Evolutionary conservation across 1,140 invertebrate species (phyloP), one percentile per base, ranked within the genome.

Genomic region (Drosophila nigrodunni): DNA sequence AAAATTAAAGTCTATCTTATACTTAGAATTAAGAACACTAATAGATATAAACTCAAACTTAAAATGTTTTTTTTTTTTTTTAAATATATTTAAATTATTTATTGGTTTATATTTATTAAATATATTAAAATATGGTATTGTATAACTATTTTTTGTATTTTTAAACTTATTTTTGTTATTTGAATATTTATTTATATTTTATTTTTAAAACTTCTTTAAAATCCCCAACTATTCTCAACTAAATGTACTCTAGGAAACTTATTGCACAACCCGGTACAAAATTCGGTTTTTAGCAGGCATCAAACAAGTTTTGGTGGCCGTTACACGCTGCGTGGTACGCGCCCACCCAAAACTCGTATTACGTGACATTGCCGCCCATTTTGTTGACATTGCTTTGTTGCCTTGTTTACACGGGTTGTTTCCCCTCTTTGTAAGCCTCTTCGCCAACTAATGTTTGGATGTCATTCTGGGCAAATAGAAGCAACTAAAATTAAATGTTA

Each of bases 351-450:
- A 74, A 54, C 49, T 37, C 13, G 35, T 75, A 66, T 77, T 68
- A 79, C 68, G 76, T 78, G 74, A 65, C 74, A 81, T 79, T 86
- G 61, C 52, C 37, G 71, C 64, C 39, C 71, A 68, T 59, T 66
- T 60, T 87, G 75, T 79, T 87, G 76, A 80, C 83, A 88, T 82
- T 82, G 67, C 69, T 79, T 79, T 82, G 67, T 66, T 79, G 72
- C 57, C 68, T 52, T 83, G 74, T 85, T 83, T 83, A 65, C 80
- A 85, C 60, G 61, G 30, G 18, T 70, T 70, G 58, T 55, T 11
- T 46, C 47, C 67, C 49, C 44, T 30, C 49, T 5, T 46, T 39
- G 46, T n/a, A 35, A 44, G 15, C 49, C 37, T 55, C 35, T 7
- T 55, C 49, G 0, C 11, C n/a, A 44, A 30, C 60, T 55, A 77